Conservation (phyloP, 1,140 invertebrate species). For the Colletes latitarsis region DNA sequence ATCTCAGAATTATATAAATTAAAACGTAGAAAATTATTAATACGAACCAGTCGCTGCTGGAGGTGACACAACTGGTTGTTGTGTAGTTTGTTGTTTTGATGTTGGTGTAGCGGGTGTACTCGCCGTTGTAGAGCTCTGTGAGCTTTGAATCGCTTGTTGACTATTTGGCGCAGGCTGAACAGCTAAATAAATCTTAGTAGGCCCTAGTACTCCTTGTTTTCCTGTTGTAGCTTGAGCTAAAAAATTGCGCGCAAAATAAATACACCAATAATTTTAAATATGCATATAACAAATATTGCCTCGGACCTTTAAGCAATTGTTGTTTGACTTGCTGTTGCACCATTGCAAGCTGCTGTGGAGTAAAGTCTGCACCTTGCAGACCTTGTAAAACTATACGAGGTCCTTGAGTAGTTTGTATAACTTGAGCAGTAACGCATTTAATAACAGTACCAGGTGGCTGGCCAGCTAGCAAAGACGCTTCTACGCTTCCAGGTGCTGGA, state of each 20-base stretch:
- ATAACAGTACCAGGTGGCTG: constrained; percentile 92
- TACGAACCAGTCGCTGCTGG: constrained; percentile 46
- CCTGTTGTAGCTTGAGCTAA: constrained; percentile 90
- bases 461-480: constrained; percentile 87
- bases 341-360: constrained; percentile 88
- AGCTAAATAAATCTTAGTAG: constrained; percentile 91
- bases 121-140: constrained; percentile 66
- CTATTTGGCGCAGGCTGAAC: constrained; percentile 85
- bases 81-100: constrained; percentile 48
- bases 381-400: constrained; percentile 92
- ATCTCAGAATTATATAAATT: neutral
- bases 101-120: constrained; percentile 44
- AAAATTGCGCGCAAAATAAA: constrained; percentile 56
- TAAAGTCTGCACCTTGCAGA: constrained; percentile 89
- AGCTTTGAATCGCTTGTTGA: constrained; percentile 50
- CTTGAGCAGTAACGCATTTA: constrained; percentile 91
- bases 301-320: constrained; percentile 89
- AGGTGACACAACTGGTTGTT: constrained; percentile 47
- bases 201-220: constrained; percentile 90
- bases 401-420: constrained; percentile 91
- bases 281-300: constrained; percentile 12
- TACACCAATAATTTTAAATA: constrained; percentile 13
- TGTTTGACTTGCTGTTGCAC: constrained; percentile 94
- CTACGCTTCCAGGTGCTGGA: constrained; percentile 82
- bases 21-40: neutral